A percentile compares a stretch with the other conserved stretches of the same genome.
Evolutionary conservation across 2,888 invertebrate genomes (phyloP).

Genomic region (Iselma pallidipennis): DNA sequence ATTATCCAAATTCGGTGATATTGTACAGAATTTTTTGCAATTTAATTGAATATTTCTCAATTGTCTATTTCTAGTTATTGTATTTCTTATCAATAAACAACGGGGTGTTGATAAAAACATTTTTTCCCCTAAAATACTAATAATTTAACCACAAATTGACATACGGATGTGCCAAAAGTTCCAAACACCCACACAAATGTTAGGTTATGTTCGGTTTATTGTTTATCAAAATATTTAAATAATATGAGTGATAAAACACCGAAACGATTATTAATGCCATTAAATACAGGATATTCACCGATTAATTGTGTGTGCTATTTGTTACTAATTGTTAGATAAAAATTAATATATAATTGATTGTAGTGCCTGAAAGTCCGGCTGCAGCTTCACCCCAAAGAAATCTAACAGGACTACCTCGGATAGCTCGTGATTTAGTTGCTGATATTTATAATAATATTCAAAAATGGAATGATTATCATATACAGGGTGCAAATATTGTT

Average conservation of each 20-base stretch:
- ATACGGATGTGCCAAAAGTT: slow-evolving; percentile 8
- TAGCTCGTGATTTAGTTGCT: slow-evolving; percentile 61
- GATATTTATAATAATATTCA: slow-evolving; percentile 60
- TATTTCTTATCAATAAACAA: neutral
- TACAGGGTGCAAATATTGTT: slow-evolving; percentile 54
- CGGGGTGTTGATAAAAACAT: neutral
- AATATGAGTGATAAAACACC: slow-evolving; percentile 29
- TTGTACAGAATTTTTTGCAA: neutral
- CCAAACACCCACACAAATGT: neutral
- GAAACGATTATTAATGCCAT: slow-evolving; percentile 13
- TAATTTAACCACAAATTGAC: neutral
- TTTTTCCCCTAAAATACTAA: slow-evolving; percentile 7
- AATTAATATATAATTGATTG: slow-evolving; percentile 26
- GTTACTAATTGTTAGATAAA: too few species aligned
- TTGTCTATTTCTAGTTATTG: neutral
- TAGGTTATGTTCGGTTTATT: slow-evolving; percentile 9
- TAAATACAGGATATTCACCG: slow-evolving; percentile 32
- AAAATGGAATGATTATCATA: slow-evolving; percentile 59
- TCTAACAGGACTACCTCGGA: slow-evolving; percentile 61
- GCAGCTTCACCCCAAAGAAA: slow-evolving; percentile 54
- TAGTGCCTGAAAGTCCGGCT: slow-evolving; percentile 54
- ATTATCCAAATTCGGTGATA: neutral
- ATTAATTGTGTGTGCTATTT: slow-evolving; percentile 31
- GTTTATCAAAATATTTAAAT: neutral
- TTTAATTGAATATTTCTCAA: slow-evolving; percentile 3